phyloP scores from a whole-genome alignment of 2,888 invertebrate species.

The Drosophila rubida region DNA sequence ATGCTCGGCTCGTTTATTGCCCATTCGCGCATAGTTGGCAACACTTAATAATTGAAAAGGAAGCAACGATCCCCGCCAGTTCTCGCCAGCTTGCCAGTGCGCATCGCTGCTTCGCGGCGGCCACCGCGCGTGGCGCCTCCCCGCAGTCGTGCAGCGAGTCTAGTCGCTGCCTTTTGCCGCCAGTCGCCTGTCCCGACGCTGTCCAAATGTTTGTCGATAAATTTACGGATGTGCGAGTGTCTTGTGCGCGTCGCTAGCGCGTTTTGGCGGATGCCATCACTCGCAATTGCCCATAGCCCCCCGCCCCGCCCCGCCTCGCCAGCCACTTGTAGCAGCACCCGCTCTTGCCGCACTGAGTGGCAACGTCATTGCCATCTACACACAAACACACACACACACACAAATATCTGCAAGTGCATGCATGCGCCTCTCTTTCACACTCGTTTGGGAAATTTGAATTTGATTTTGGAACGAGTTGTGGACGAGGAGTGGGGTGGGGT shows the following conservation, averaged over 20 bases:
- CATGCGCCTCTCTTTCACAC: constrained; percentile 34
- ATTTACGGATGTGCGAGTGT: constrained; percentile 81
- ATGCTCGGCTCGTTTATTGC: constrained; percentile 68
- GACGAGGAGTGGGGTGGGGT: background rate
- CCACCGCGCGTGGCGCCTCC: constrained; percentile 30
- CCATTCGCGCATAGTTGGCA: constrained; percentile 75
- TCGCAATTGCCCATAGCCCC: constrained; percentile 61
- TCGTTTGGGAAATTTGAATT: constrained; percentile 77
- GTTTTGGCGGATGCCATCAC: constrained; percentile 82
- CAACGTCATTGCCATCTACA: constrained; percentile 50
- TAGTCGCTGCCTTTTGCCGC: constrained; percentile 45
- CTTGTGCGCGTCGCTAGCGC: constrained; percentile 72
- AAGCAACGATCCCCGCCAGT: constrained; percentile 76
- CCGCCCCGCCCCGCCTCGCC: constrained; percentile 10
- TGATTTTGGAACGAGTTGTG: constrained; percentile 62
- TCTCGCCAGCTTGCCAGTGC: constrained; percentile 47
- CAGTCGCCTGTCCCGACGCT: constrained; percentile 53
- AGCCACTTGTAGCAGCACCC: background rate
- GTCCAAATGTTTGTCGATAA: constrained; percentile 82
- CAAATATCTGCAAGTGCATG: constrained; percentile 36
- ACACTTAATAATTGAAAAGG: constrained; percentile 84
- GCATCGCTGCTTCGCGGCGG: constrained; percentile 33
- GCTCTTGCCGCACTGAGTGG: constrained; percentile 27
- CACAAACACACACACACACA: too few species aligned
- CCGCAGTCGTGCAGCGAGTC: constrained; percentile 19